Evolutionary conservation across 2,797 vertebrate genomes (phyloP).

Genomic region (Miichthys miiuy): DNA sequence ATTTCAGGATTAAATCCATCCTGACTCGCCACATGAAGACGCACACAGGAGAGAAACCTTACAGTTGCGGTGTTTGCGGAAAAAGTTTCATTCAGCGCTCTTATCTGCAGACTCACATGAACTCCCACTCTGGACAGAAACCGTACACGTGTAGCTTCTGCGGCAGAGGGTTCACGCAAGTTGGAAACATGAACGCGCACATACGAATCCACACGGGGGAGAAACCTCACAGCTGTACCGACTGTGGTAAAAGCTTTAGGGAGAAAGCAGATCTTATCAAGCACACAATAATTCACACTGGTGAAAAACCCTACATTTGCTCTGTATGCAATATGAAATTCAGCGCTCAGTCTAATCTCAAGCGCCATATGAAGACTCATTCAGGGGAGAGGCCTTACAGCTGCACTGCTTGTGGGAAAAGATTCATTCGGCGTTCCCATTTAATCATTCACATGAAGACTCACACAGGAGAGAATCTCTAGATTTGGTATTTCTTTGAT

Average conservation of each 20-base stretch:
- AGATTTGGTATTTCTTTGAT: neutral
- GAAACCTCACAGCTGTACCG: slow-evolving; percentile 58
- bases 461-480: slow-evolving; percentile 39
- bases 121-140: slow-evolving; percentile 65
- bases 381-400: slow-evolving; percentile 63
- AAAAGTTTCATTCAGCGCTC: slow-evolving; percentile 68
- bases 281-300: slow-evolving; percentile 63
- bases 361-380: slow-evolving; percentile 64
- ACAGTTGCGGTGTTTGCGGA: slow-evolving; percentile 55
- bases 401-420: slow-evolving; percentile 56
- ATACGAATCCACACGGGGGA: slow-evolving; percentile 69
- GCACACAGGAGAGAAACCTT: slow-evolving; percentile 63
- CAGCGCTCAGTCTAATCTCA: slow-evolving; percentile 61
- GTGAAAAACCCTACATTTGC: slow-evolving; percentile 61
- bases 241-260: slow-evolving; percentile 63
- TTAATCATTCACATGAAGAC: slow-evolving; percentile 60
- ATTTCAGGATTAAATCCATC: slow-evolving; percentile 62
- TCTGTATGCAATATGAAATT: slow-evolving; percentile 57
- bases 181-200: slow-evolving; percentile 67
- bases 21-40: slow-evolving; percentile 68
- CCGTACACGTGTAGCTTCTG: slow-evolving; percentile 51
- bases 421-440: slow-evolving; percentile 59
- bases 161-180: slow-evolving; percentile 61
- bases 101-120: slow-evolving; percentile 65
- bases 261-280: slow-evolving; percentile 64